Evolutionary conservation across 2,888 invertebrate genomes (phyloP), one percentile per base, ranked within the genome.

Genomic region (Polyommatus icarus): DNA sequence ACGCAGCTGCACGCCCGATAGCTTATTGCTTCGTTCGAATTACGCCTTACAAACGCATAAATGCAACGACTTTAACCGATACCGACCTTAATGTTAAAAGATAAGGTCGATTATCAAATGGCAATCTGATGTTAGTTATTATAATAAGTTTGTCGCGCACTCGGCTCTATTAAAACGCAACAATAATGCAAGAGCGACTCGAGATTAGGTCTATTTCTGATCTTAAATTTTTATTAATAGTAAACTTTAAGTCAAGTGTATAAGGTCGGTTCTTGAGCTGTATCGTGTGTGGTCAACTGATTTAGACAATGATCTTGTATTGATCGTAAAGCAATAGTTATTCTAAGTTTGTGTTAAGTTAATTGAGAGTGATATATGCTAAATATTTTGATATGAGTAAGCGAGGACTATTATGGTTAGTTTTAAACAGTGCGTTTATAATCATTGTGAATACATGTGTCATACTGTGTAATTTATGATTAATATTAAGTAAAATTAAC

Each of bases 1-100:
- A 85, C 83, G 84, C 93, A 93, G 93, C 92, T 93, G 93, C 90
- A 89, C 72, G 79, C 80, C 88, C 89, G 88, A 90, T 91, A 91
- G 88, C 91, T 90, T 91, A 91, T 90, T 88, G 88, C 90, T 89
- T 88, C 88, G 89, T 87, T 88, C 87, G 86, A 88, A 89, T 87
- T 88, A 87, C 87, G 84, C 84, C 83, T 84, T 80, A 82, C 87
- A 85, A 87, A 84, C 80, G 83, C 83, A 84, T 82, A 82, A 79
- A 82, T 81, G 77, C 82, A 77, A 78, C 78, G n/a, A 77, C 80
- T 79, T 78, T 79, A 82, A 79, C 32, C 79, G 76, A 79, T 76
- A 76, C 57, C 76, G 73, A 76, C 83, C 71, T 78, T 83, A 84
- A 81, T 15, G 50, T 78, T 3, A 79, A 20, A 76, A 32, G 76